These are phyloP conservation scores for Gonocerus acuteangulatus DNA, from an alignment of 2,888 invertebrate genomes.

Conservation along the genomic window DNA sequence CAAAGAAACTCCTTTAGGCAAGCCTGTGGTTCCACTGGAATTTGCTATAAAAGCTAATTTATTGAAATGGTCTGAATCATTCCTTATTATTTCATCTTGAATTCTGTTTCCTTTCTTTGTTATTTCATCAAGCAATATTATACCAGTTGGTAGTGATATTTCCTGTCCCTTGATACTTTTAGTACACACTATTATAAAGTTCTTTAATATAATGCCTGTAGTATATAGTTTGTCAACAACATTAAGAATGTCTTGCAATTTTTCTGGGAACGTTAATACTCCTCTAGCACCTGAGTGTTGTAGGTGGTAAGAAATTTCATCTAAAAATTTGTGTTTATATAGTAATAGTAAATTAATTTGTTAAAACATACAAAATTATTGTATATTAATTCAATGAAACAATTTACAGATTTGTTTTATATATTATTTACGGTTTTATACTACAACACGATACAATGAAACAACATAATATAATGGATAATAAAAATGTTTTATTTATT, in stretches of 20 bases:
- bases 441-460: no score
- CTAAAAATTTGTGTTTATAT: constrained; percentile 26
- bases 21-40: constrained; percentile 31
- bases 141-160: not conserved
- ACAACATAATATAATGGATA: no score
- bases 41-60: constrained; percentile 25
- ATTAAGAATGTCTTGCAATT: constrained; percentile 13
- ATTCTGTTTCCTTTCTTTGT: not conserved
- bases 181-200: constrained; percentile 14
- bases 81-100: not conserved
- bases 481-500: no score
- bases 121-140: not conserved
- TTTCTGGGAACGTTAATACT: constrained; percentile 26
- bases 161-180: not conserved
- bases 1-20: constrained; percentile 33
- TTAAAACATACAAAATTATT: no score
- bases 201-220: not conserved
- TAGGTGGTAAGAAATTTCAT: constrained; percentile 31
- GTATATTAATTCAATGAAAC: no score
- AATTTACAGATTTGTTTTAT: no score
- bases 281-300: constrained; percentile 20
- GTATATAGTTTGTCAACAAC: constrained; percentile 8
- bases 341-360: no score
- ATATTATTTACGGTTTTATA: no score
- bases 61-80: not conserved